Evolutionary conservation across 2,888 invertebrate species (phyloP).

Genomic region (Eupithecia tripunctaria): DNA sequence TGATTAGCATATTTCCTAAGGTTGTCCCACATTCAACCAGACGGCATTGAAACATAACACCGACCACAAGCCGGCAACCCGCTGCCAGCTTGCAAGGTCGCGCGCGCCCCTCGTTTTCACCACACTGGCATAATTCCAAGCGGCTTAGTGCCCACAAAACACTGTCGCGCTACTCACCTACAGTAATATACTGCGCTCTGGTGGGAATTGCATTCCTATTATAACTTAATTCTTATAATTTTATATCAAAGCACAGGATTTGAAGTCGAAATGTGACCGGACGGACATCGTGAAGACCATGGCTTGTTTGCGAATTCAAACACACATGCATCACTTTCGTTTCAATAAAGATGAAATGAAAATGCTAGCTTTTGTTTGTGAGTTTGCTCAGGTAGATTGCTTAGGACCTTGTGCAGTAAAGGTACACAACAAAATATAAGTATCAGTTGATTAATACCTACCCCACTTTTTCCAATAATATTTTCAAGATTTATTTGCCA

Average conservation of each 20-base stretch:
- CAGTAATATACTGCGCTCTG: slow-evolving; percentile 48
- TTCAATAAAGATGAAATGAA: slow-evolving; percentile 5
- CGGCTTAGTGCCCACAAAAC: slow-evolving; percentile 60
- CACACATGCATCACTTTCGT: not conserved
- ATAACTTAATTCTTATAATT: not conserved
- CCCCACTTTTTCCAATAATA: not conserved
- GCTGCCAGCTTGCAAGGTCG: slow-evolving; percentile 25
- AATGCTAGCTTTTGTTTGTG: slow-evolving; percentile 3
- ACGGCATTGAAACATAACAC: slow-evolving; percentile 9
- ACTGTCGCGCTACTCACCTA: slow-evolving; percentile 62
- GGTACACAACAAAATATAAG: not conserved
- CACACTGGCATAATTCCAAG: slow-evolving; percentile 61
- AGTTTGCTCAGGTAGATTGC: not conserved
- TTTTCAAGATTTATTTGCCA: not conserved
- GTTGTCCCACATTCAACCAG: not conserved
- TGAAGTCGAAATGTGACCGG: not conserved
- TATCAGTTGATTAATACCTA: not conserved
- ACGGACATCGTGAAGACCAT: not conserved
- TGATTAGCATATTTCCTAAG: not conserved
- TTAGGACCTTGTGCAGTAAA: not conserved
- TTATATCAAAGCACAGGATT: not conserved
- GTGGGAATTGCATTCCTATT: slow-evolving; percentile 13
- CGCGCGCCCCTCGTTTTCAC: slow-evolving; percentile 48
- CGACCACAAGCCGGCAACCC: not conserved
- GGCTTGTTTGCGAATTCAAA: not conserved